These are phyloP conservation scores for Tamias sibiricus DNA, from an alignment of 2,113 vertebrate species.

Conservation along the genomic window DNA sequence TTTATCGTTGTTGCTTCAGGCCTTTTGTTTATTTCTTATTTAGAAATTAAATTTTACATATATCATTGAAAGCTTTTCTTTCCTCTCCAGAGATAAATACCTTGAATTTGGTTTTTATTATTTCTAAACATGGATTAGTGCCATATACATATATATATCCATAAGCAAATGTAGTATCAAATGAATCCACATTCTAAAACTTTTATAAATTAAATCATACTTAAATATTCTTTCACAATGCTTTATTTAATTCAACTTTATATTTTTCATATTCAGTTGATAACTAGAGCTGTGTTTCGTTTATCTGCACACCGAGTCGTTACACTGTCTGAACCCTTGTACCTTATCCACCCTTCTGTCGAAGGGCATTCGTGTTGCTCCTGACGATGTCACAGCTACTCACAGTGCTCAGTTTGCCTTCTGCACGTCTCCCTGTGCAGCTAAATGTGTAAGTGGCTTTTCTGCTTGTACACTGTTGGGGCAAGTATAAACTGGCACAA, in stretches of 20 bases:
- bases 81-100: neutral
- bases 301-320: no score
- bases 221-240: no score
- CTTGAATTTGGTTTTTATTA: neutral
- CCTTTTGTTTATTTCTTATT: neutral
- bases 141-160: fast-evolving
- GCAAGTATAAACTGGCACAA: neutral
- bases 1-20: neutral
- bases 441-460: neutral
- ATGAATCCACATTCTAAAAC: neutral
- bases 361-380: fast-evolving
- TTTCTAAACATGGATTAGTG: neutral
- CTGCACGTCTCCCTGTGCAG: fast-evolving
- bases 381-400: neutral
- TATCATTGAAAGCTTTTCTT: no score
- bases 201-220: neutral
- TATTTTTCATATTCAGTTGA: neutral
- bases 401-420: fast-evolving
- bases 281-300: fast-evolving
- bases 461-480: neutral
- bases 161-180: fast-evolving
- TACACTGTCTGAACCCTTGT: fast-evolving
- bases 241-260: neutral
- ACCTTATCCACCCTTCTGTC: fast-evolving
- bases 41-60: neutral